phyloP scores from a whole-genome alignment of 2,797 vertebrate species.

The Acrocephalus scirpaceus region DNA sequence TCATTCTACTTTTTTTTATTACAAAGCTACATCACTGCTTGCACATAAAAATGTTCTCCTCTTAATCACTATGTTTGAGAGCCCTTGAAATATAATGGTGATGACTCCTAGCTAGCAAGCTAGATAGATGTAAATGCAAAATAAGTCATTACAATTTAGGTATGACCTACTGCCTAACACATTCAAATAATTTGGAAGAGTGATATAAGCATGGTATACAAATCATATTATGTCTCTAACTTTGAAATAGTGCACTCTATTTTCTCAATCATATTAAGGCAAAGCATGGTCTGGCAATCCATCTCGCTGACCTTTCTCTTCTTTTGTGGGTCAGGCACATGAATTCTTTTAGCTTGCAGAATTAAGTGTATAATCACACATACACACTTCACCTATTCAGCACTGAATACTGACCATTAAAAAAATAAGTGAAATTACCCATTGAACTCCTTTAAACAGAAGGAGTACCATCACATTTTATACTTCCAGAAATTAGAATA shows the following conservation, averaged over 20 bases:
- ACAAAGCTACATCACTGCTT: constrained; percentile 38
- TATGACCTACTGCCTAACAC: constrained; percentile 32
- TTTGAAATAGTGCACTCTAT: constrained; percentile 12
- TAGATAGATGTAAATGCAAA: constrained; percentile 39
- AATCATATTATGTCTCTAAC: constrained; percentile 22
- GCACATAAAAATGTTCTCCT: constrained; percentile 22
- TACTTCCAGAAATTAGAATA: neutral
- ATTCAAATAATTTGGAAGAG: constrained; percentile 30
- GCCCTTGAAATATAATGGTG: constrained; percentile 29
- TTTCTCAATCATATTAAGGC: constrained; percentile 38
- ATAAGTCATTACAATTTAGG: constrained; percentile 37
- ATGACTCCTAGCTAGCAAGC: neutral
- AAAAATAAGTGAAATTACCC: neutral
- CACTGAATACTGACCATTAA: neutral
- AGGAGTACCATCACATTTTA: neutral
- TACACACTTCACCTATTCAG: neutral
- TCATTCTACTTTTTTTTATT: constrained; percentile 31
- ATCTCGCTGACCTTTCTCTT: neutral
- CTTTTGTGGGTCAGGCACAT: neutral
- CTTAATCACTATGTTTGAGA: constrained; percentile 38
- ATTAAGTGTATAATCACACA: neutral
- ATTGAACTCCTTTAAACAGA: neutral
- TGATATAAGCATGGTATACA: constrained; percentile 11
- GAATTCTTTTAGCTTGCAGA: neutral
- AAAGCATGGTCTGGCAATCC: neutral